Evolutionary conservation across 2,113 vertebrate genomes (phyloP).

Genomic region (Mesitornis unicolor): DNA sequence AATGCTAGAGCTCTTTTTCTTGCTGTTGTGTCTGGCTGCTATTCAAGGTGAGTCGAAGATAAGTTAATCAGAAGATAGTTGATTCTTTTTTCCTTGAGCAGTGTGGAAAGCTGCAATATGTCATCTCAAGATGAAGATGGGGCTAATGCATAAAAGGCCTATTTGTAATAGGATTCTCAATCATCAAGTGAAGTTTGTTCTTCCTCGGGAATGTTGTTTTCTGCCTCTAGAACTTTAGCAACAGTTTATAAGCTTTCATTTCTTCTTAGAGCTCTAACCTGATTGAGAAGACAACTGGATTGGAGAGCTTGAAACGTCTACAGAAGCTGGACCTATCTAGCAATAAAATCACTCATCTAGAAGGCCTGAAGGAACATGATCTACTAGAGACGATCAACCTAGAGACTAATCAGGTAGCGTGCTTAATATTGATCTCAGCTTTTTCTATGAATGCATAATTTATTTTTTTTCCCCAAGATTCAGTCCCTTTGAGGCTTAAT

Average conservation of each 20-base stretch:
- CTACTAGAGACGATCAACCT: slow-evolving; percentile 81
- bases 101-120: neutral
- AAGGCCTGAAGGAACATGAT: slow-evolving; percentile 81
- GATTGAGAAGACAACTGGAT: slow-evolving; percentile 78
- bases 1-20: neutral
- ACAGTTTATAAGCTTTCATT: neutral
- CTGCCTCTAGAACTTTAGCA: neutral
- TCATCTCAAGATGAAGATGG: neutral
- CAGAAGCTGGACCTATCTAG: slow-evolving; percentile 82
- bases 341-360: slow-evolving; percentile 83
- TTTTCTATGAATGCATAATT: neutral
- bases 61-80: neutral
- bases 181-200: neutral
- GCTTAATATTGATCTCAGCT: neutral
- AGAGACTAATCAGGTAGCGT: slow-evolving; percentile 85
- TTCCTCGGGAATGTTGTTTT: neutral
- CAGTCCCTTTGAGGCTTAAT: neutral
- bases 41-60: neutral
- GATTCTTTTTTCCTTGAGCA: neutral
- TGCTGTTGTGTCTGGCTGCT: neutral
- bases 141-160: neutral
- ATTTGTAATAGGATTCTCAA: neutral
- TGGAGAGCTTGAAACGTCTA: slow-evolving; percentile 78
- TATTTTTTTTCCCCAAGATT: neutral
- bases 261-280: slow-evolving; percentile 82